A percentile compares a stretch with the other conserved stretches of the same genome.
Evolutionary conservation across 2,113 vertebrate species (phyloP).

Genomic region (Ploceus nigricollis): DNA sequence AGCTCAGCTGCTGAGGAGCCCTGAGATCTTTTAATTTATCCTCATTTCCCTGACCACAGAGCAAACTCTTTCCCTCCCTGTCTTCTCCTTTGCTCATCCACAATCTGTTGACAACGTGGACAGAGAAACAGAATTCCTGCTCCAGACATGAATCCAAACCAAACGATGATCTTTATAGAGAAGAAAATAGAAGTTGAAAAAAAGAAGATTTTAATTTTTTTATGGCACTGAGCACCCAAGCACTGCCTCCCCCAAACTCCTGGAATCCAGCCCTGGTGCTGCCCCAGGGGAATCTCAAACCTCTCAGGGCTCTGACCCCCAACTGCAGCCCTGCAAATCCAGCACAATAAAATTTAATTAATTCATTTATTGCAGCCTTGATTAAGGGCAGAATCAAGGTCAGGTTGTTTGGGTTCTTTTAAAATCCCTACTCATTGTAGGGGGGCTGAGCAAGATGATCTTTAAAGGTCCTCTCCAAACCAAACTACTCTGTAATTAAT

Average conservation of each 20-base stretch:
- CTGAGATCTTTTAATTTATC: not conserved
- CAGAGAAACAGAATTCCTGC: not conserved
- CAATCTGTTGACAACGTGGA: rapidly evolving
- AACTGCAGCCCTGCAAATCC: not conserved
- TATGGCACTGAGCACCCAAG: too few species aligned
- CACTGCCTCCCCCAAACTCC: not conserved
- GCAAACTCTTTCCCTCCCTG: not conserved
- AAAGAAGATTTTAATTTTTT: too few species aligned
- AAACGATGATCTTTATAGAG: too few species aligned
- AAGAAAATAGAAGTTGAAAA: not conserved
- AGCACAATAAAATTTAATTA: not conserved
- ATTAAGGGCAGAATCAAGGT: not conserved
- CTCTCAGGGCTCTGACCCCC: not conserved
- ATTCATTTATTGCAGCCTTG: not conserved
- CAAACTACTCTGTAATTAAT: not conserved
- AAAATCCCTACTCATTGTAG: not conserved
- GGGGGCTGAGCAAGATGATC: too few species aligned
- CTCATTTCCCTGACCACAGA: not conserved
- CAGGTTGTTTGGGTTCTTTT: not conserved
- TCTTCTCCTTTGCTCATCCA: not conserved
- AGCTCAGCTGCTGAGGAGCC: not conserved
- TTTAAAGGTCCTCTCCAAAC: not conserved
- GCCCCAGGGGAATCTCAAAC: not conserved
- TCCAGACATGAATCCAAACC: not conserved
- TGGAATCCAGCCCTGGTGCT: not conserved